These are phyloP conservation scores for Leptodactylus fuscus DNA, from an alignment of 2,113 vertebrate species.

Conservation along the genomic window DNA sequence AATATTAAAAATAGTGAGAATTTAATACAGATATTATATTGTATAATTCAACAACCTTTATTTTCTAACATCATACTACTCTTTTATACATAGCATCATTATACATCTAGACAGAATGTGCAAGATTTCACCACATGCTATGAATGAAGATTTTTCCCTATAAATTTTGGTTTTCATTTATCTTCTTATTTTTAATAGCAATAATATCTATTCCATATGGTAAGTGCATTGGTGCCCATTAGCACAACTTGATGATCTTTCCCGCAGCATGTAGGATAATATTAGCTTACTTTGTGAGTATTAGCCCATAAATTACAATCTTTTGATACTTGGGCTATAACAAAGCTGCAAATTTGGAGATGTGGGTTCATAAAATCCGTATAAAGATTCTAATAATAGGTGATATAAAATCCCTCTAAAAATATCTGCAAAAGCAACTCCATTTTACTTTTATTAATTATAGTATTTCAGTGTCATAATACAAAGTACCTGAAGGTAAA, in stretches of 20 bases:
- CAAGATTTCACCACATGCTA: not conserved
- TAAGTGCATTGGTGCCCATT: not conserved
- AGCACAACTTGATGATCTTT: not conserved
- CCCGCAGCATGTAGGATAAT: not conserved
- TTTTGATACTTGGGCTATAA: slow-evolving; percentile 22
- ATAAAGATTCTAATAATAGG: slow-evolving; percentile 50
- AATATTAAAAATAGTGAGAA: no score
- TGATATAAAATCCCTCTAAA: slow-evolving; percentile 37
- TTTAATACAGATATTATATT: no score
- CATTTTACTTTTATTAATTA: slow-evolving; percentile 56
- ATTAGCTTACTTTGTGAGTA: slow-evolving; percentile 7
- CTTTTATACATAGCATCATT: not conserved
- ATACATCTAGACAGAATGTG: not conserved
- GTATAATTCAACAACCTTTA: no score
- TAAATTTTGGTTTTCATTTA: not conserved
- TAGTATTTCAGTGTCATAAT: slow-evolving; percentile 43
- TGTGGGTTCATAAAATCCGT: slow-evolving; percentile 52
- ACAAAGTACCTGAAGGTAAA: slow-evolving; percentile 59
- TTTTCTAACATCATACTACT: no score
- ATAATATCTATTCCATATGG: not conserved
- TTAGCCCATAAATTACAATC: slow-evolving; percentile 8
- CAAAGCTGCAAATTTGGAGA: slow-evolving; percentile 18
- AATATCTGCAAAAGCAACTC: slow-evolving; percentile 39
- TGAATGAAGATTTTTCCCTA: not conserved
- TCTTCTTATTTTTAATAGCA: not conserved